A percentile compares a stretch with the other conserved stretches of the same genome.
Conservation (phyloP, 2,797 vertebrate genomes). For the Smutsia temminckii region DNA sequence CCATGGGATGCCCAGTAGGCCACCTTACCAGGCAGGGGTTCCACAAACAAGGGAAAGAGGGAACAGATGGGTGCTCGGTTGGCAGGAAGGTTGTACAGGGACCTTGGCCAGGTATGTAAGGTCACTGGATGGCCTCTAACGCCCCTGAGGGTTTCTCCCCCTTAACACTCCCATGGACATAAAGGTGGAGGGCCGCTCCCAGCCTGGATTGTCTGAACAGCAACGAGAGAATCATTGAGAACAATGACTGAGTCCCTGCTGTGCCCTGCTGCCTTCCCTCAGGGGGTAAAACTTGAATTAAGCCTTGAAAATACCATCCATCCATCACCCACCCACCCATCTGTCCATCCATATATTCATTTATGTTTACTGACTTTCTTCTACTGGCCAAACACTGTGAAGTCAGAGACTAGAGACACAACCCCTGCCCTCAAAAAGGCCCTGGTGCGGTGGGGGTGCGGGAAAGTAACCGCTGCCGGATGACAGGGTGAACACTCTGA, state of each 20-base stretch:
- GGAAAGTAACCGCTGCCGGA: background rate
- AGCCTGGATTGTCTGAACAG: background rate
- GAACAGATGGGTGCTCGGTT: background rate
- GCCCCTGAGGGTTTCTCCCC: background rate
- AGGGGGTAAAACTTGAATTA: background rate
- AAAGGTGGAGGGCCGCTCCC: background rate
- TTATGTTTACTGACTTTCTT: background rate
- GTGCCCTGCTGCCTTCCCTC: background rate
- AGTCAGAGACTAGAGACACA: background rate
- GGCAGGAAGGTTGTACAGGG: background rate
- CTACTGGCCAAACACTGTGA: background rate
- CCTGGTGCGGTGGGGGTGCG: rapidly evolving
- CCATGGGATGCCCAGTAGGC: background rate
- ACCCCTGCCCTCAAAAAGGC: background rate
- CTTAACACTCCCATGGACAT: background rate
- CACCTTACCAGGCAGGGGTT: background rate
- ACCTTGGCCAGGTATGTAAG: background rate
- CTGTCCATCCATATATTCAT: background rate
- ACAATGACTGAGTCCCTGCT: background rate
- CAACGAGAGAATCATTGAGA: background rate
- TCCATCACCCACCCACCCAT: background rate
- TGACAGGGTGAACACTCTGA: background rate
- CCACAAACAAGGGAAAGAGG: background rate
- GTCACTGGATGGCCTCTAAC: background rate
- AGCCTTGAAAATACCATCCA: background rate